Percentiles rank a stretch among this genome's conserved stretches.
Conservation (phyloP, 2,888 invertebrate species). For the Iphiclides podalirius region DNA sequence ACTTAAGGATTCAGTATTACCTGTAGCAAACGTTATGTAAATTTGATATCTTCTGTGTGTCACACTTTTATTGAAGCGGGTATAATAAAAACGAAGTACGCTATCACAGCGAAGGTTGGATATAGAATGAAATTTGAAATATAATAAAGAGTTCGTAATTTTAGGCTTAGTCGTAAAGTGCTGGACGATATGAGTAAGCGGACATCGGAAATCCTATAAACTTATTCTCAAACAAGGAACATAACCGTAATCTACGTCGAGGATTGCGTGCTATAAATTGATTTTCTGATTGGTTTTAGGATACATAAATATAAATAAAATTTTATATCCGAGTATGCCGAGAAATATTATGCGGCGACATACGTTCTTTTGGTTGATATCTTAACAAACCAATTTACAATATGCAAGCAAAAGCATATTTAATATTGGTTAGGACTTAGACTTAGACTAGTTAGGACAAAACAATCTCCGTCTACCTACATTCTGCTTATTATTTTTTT, state of each 20-base stretch:
- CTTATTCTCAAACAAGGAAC: not conserved
- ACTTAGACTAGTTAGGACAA: too few species aligned
- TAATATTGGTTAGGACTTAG: too few species aligned
- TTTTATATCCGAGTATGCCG: not conserved
- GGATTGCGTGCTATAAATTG: constrained; percentile 4
- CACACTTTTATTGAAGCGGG: constrained; percentile 3
- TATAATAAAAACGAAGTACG: constrained; percentile 7
- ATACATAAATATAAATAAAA: not conserved
- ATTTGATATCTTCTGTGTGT: constrained; percentile 5
- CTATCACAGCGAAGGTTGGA: not conserved
- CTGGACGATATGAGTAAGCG: not conserved
- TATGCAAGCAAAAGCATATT: too few species aligned
- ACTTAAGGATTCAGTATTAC: too few species aligned
- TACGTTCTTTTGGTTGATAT: too few species aligned
- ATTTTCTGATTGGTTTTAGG: constrained; percentile 6
- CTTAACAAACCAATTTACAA: too few species aligned
- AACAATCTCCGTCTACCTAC: too few species aligned
- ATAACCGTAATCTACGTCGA: constrained; percentile 9
- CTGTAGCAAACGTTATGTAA: too few species aligned
- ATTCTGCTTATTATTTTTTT: too few species aligned
- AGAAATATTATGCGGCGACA: too few species aligned
- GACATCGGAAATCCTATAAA: constrained; percentile 6
- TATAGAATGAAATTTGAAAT: constrained; percentile 9
- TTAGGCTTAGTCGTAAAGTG: constrained; percentile 12
- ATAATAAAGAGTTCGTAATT: constrained; percentile 4